These are phyloP conservation scores for Drosophila obscura DNA, from an alignment of 1,140 invertebrate genomes.

Conservation along the genomic window DNA sequence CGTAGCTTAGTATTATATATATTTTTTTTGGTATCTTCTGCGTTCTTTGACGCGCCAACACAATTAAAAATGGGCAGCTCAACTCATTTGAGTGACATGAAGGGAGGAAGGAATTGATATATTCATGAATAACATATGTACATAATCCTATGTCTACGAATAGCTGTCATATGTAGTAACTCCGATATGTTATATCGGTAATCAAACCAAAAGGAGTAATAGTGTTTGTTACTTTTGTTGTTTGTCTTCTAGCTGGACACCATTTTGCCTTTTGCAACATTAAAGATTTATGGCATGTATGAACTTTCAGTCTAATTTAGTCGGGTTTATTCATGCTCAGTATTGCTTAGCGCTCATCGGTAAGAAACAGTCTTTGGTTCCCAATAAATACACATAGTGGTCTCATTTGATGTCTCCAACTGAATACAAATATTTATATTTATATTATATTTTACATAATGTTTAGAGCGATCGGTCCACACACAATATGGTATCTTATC, in stretches of 20 bases:
- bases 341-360: too few relatives aligned
- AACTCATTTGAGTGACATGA: conserved; percentile 46
- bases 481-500: conserved; percentile 22
- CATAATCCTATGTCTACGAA: background rate
- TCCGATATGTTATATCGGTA: too few relatives aligned
- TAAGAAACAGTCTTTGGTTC: too few relatives aligned
- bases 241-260: too few relatives aligned
- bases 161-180: too few relatives aligned
- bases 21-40: background rate
- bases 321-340: too few relatives aligned
- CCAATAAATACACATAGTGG: too few relatives aligned
- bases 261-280: too few relatives aligned
- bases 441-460: conserved; percentile 23
- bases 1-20: conserved; percentile 15
- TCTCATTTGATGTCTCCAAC: background rate
- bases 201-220: too few relatives aligned
- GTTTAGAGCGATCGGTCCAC: conserved; percentile 25
- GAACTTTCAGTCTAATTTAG: too few relatives aligned
- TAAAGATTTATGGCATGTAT: too few relatives aligned
- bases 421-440: conserved; percentile 11
- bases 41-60: conserved; percentile 24
- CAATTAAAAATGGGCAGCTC: conserved; percentile 46
- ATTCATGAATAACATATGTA: conserved; percentile 20
- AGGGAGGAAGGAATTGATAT: conserved; percentile 13
- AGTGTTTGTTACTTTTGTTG: too few relatives aligned